Conservation (phyloP, 1,140 invertebrate genomes). For the Phymastichus coffea region DNA sequence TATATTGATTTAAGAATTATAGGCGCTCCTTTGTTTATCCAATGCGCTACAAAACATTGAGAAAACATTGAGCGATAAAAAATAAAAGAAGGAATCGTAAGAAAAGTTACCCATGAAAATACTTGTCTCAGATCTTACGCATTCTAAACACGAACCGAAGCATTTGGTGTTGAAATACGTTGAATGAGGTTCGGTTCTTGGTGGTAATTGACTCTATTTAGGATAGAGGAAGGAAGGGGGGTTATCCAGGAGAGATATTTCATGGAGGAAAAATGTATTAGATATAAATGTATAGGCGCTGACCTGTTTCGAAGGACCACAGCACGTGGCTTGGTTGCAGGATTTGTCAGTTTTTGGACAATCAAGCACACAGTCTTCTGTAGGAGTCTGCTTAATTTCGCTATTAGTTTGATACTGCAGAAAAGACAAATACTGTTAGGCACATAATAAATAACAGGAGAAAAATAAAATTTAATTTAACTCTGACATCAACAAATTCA, state of each 20-base stretch:
- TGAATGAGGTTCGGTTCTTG: conserved; percentile 34
- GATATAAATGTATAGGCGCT: conserved; percentile 24
- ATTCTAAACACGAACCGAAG: conserved; percentile 40
- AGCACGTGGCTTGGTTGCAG: conserved; percentile 83
- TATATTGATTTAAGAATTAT: no score
- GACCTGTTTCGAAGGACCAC: conserved; percentile 70
- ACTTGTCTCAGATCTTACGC: conserved; percentile 43
- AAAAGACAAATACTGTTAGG: conserved; percentile 26
- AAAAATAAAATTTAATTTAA: conserved; percentile 1
- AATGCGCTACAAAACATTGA: no score
- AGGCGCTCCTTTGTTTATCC: no score
- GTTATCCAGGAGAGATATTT: no score
- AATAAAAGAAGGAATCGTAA: no score
- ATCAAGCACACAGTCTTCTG: conserved; percentile 77
- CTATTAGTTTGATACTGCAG: conserved; percentile 58
- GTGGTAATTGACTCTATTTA: conserved; percentile 36
- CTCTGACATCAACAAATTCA: conserved; percentile 72
- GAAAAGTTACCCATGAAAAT: conserved; percentile 43
- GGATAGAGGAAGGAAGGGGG: conserved; percentile 17
- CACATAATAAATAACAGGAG: background rate
- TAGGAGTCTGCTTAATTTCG: conserved; percentile 54
- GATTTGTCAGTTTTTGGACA: conserved; percentile 82
- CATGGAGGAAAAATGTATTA: background rate
- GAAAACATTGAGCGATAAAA: no score
- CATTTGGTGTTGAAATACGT: conserved; percentile 32